A percentile compares a stretch with the other conserved stretches of the same genome.
Conservation (phyloP, 2,113 vertebrate species). For the Boleophthalmus pectinirostris region DNA sequence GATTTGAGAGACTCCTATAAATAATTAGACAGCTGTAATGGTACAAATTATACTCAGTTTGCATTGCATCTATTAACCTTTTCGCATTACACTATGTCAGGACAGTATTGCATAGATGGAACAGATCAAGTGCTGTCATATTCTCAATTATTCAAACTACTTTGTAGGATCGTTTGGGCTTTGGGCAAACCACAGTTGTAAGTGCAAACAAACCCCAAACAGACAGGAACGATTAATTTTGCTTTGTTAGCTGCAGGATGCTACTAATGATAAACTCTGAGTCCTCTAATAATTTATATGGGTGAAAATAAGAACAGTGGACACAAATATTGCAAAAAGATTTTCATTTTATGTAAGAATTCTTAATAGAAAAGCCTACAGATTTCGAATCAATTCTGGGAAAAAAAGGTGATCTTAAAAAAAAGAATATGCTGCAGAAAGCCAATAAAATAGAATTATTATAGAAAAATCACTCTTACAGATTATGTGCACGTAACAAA, state of each 20-base stretch:
- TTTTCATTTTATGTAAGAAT: too few relatives aligned
- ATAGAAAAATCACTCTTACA: conserved; percentile 25
- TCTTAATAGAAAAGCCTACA: too few relatives aligned
- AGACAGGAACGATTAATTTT: conserved; percentile 23
- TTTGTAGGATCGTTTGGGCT: neutral
- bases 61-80: conserved; percentile 3
- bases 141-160: neutral
- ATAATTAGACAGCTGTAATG: conserved; percentile 13
- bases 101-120: neutral
- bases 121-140: neutral
- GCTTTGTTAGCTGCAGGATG: conserved; percentile 28
- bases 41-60: neutral
- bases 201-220: too few relatives aligned
- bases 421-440: too few relatives aligned
- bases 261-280: conserved; percentile 28
- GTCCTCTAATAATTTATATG: conserved; percentile 54
- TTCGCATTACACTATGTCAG: neutral
- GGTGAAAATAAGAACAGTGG: too few relatives aligned
- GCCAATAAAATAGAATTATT: too few relatives aligned
- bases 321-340: too few relatives aligned
- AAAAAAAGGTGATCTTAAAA: too few relatives aligned
- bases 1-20: conserved; percentile 13
- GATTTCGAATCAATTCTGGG: too few relatives aligned
- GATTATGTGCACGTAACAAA: neutral
- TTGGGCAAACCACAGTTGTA: conserved; percentile 25